phyloP scores from a whole-genome alignment of 2,888 invertebrate genomes.

The Noctua fimbriata region DNA sequence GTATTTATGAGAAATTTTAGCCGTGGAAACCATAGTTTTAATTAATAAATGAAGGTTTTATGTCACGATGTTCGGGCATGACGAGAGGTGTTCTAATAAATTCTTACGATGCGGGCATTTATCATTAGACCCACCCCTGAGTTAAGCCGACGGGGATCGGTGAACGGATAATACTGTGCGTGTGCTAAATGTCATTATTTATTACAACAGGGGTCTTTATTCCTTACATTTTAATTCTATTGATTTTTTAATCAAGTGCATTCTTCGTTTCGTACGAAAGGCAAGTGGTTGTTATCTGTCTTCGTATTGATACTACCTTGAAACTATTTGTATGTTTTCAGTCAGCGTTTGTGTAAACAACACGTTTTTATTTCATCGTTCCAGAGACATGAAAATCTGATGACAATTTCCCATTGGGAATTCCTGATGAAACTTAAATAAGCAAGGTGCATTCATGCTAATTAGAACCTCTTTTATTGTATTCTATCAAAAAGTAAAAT shows the following conservation, averaged over 20 bases:
- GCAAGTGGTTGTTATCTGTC: background rate
- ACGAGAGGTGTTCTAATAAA: slow-evolving; percentile 54
- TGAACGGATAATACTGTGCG: slow-evolving; percentile 70
- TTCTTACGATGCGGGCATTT: slow-evolving; percentile 73
- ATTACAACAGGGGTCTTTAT: slow-evolving; percentile 53
- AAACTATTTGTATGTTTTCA: background rate
- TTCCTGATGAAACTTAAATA: background rate
- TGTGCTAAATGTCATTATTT: slow-evolving; percentile 72
- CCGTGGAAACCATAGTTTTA: slow-evolving; percentile 23
- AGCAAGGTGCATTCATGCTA: background rate
- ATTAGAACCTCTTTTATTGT: background rate
- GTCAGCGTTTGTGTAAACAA: slow-evolving; percentile 1
- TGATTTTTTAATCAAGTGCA: slow-evolving; percentile 35
- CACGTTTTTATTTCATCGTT: slow-evolving; percentile 3
- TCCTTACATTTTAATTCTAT: slow-evolving; percentile 24
- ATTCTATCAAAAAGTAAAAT: background rate
- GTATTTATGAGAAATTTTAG: slow-evolving; percentile 71
- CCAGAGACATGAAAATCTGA: background rate
- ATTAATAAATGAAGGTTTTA: slow-evolving; percentile 35
- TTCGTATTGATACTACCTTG: background rate
- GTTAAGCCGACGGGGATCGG: slow-evolving; percentile 66
- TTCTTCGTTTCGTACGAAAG: background rate
- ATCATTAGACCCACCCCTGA: slow-evolving; percentile 70
- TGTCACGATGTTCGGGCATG: slow-evolving; percentile 45
- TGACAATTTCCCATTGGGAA: background rate